phyloP scores from a whole-genome alignment of 2,888 invertebrate genomes.

The Ommatoiulus sabulosus region DNA sequence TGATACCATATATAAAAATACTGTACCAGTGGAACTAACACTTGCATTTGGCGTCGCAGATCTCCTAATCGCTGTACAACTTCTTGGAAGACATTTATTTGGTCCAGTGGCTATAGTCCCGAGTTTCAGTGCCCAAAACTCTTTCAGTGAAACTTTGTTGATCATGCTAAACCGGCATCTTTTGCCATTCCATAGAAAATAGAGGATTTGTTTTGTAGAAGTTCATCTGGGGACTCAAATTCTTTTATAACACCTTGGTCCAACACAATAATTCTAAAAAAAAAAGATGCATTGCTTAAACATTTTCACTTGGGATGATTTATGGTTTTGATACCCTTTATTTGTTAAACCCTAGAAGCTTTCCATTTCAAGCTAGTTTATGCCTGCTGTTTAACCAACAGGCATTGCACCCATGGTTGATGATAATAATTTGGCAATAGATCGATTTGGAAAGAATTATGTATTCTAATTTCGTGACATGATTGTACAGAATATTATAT shows the following conservation, averaged over 20 bases:
- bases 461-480: no score
- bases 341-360: no score
- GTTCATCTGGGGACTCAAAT: conserved; percentile 67
- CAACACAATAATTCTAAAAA: conserved; percentile 67
- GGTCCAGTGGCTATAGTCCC: not conserved
- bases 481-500: no score
- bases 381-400: no score
- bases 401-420: no score
- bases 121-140: not conserved
- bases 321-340: not conserved
- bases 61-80: not conserved
- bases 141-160: not conserved
- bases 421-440: no score
- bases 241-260: conserved; percentile 68
- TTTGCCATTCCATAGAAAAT: conserved; percentile 71
- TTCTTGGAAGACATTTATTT: conserved; percentile 44
- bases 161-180: conserved; percentile 65
- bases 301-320: not conserved
- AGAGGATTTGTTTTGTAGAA: conserved; percentile 66
- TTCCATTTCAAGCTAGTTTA: no score
- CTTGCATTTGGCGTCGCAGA: not conserved
- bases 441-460: no score
- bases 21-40: conserved; percentile 1
- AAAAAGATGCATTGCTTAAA: no score
- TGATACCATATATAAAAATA: not conserved